phyloP scores from a whole-genome alignment of 1,140 invertebrate species.

The Nephotettix cincticeps region DNA sequence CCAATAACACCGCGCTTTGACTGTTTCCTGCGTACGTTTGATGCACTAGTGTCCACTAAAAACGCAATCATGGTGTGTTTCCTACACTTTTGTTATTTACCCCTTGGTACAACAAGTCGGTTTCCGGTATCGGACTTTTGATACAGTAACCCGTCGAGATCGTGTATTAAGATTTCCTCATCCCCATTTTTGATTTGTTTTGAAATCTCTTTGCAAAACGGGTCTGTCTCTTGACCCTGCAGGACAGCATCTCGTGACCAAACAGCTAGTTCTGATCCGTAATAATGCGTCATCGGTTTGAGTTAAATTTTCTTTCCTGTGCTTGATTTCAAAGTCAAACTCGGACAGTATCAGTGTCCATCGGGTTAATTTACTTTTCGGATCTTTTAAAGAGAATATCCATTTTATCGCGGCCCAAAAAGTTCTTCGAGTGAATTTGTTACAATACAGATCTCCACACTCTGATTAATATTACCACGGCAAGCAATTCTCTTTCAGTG shows the following conservation, averaged over 20 bases:
- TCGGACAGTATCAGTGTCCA: background rate
- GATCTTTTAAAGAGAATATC: too few species aligned
- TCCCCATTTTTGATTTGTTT: background rate
- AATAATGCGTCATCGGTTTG: background rate
- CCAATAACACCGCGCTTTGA: background rate
- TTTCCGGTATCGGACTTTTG: background rate
- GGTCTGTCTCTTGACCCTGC: background rate
- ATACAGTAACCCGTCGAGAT: background rate
- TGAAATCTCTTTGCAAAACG: background rate
- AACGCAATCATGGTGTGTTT: background rate
- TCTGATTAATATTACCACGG: background rate
- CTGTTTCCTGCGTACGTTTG: background rate
- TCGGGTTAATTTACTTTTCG: too few species aligned
- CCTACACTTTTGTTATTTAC: background rate
- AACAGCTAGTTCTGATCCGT: too few species aligned
- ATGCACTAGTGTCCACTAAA: background rate
- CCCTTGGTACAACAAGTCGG: background rate
- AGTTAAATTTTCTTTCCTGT: background rate
- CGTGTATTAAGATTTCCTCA: background rate
- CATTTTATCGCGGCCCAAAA: too few species aligned
- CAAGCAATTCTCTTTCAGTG: background rate
- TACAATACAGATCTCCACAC: background rate
- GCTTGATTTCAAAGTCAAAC: constrained; percentile 7
- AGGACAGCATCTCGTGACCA: constrained; percentile 1
- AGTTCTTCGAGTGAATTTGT: background rate